Base-by-base conservation (phyloP, 2,888 invertebrate genomes). In the Watsonalla cultraria region DNA sequence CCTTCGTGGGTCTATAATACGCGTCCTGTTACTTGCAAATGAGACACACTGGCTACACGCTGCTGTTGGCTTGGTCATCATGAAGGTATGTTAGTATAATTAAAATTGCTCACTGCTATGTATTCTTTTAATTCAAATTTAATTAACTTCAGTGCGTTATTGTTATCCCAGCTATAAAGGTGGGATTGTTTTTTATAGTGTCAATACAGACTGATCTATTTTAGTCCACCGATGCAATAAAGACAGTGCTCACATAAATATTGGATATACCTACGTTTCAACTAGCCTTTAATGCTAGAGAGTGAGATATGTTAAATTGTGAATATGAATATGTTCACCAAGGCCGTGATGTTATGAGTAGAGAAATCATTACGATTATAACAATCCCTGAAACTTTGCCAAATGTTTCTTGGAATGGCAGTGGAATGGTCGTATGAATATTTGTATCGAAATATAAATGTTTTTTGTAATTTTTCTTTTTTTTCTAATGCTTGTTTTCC, bases 21-120 rank as follows among this genome's bases (percentile, higher is more conserved):
- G 82, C 83, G 82, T 82, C 81, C 84, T 88, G 90, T 86, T 84
- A 83, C 86, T 90, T 90, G 90, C 90, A 90, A 90, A 90, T 90
- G 90, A 89, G 90, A 88, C 84, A 84, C 83, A 79, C 79, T 65
- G 74, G 65, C 78, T 79, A 84, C 88, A 84, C 82, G 87, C 80
- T 80, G 75, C 78, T 69, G 78, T 77, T 80, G 78, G 80, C 80
- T 78, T 76, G 80, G 72, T 85, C 84, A 83, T 88, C 82, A 86
- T 85, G 82, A 80, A 76, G 77, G 72, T 74, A 75, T 72, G 72
- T 66, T 70, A 65, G 80, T 82, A 85, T 86, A 90, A 89, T 88
- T 88, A 89, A 86, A 84, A 78, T 72, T 80, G 76, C 62, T 68
- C 65, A 68, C 61, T 68, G 64, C 57, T 60, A 69, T 24, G 24